Evolutionary conservation across 2,797 vertebrate genomes (phyloP), one percentile per base, ranked within the genome.

Genomic region (Mico argentatus): DNA sequence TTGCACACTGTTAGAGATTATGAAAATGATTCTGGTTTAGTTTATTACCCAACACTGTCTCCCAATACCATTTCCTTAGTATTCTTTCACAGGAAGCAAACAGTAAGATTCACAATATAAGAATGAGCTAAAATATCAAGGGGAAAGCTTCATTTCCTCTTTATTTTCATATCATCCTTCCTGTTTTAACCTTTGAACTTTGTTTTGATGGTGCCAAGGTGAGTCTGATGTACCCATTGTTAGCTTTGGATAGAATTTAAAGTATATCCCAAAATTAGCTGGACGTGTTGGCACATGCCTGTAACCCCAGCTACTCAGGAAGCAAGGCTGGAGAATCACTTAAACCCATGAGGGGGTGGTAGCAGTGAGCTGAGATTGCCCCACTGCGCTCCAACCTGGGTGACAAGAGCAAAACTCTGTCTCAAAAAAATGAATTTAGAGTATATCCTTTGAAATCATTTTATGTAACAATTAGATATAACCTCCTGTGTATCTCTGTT

Each of bases 121-220:
- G 11, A 91, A 39, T 86, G 27, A 92, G 61, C 85, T 91, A 46
- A 92, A 90, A 44, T 57, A 88, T 59, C 36, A 72, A 77, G 41
- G 64, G 24, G 86, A 76, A 90, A 94, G 61, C 36, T 76, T 19
- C 22, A 41, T 91, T 88, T 96, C 50, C 52, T 90, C 75, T 90
- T 36, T 94, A 41, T 79, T 93, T 17, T 96, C 36, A 13, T 30
- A 64, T 85, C 57, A 36, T 79, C 90, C 39, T 88, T 88, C 33
- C 70, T 76, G 36, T 95, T 88, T 91, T 77, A 84, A 93, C 39
- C 33, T 87, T 97, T 72, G 67, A 89, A 55, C 64, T 90, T 87
- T 61, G 30, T 93, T 96, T 96, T 86, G 77, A 52, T 95, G 48
- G 93, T 98, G 97, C 96, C 94, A 94, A 76, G 76, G 87, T 83